These are phyloP conservation scores for Paramisgurnus dabryanus DNA, from an alignment of 2,113 vertebrate genomes.

Conservation along the genomic window DNA sequence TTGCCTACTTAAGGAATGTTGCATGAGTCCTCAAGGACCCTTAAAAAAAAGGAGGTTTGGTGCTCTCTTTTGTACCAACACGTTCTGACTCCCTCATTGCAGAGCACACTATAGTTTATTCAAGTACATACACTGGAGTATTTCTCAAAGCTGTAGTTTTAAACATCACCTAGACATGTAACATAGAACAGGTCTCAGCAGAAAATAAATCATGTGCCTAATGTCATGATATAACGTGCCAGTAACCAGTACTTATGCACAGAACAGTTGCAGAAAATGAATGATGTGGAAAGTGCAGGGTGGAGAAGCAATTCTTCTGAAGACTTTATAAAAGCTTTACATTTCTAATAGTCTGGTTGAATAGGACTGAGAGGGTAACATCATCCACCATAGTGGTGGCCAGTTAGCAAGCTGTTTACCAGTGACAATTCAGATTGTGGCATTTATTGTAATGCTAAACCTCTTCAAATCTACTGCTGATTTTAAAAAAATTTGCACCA, in stretches of 20 bases:
- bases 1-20: constrained; percentile 70
- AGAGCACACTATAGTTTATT: constrained; percentile 24
- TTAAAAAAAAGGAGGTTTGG: constrained; percentile 61
- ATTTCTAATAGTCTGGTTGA: not conserved
- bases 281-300: not conserved
- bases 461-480: too few species aligned
- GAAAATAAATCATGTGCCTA: constrained; percentile 19
- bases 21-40: constrained; percentile 69
- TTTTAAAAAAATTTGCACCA: too few species aligned
- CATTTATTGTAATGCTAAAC: too few species aligned
- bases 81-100: constrained; percentile 29
- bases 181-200: constrained; percentile 8
- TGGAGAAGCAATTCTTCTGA: not conserved
- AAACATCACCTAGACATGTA: constrained; percentile 31
- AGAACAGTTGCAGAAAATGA: constrained; percentile 10
- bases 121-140: constrained; percentile 24
- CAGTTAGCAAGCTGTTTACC: too few species aligned
- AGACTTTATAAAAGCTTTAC: too few species aligned
- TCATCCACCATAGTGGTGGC: too few species aligned
- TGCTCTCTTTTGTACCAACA: constrained; percentile 50
- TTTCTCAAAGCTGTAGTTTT: constrained; percentile 14
- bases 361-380: too few species aligned
- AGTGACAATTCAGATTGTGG: too few species aligned
- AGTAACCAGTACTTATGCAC: constrained; percentile 16
- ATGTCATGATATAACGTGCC: constrained; percentile 28